Conservation (phyloP, 2,113 vertebrate species). For the Larimichthys polyactis region DNA sequence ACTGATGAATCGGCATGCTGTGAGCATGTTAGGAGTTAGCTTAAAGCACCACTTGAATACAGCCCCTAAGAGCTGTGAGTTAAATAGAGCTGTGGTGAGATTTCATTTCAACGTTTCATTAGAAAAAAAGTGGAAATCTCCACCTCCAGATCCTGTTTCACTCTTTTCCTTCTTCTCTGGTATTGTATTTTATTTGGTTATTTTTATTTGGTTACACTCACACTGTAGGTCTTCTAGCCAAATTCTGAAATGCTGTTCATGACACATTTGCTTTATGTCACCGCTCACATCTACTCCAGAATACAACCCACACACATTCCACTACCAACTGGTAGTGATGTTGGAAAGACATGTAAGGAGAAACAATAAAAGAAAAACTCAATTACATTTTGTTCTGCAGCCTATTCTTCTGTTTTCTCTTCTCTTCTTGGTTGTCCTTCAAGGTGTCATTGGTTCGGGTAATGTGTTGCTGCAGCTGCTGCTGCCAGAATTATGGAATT, state of each 20-base stretch:
- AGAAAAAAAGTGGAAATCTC: neutral
- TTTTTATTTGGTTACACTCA: neutral
- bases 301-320: neutral
- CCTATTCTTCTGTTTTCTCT: neutral
- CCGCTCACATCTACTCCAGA: neutral
- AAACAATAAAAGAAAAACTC: neutral
- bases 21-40: neutral
- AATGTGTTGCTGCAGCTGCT: neutral
- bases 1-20: no score
- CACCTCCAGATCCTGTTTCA: neutral
- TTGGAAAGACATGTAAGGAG: neutral
- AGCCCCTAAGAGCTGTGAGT: no score
- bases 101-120: no score
- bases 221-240: no score
- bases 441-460: constrained; percentile 10
- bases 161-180: neutral
- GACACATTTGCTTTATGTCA: no score
- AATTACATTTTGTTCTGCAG: neutral
- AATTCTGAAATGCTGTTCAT: no score
- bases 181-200: neutral
- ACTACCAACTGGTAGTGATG: neutral
- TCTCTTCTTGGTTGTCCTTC: constrained; percentile 6
- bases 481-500: constrained; percentile 16
- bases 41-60: neutral
- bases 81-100: no score